Evolutionary conservation across 1,140 invertebrate species (phyloP), one percentile per base, ranked within the genome.

Genomic region (Psix sp.): DNA sequence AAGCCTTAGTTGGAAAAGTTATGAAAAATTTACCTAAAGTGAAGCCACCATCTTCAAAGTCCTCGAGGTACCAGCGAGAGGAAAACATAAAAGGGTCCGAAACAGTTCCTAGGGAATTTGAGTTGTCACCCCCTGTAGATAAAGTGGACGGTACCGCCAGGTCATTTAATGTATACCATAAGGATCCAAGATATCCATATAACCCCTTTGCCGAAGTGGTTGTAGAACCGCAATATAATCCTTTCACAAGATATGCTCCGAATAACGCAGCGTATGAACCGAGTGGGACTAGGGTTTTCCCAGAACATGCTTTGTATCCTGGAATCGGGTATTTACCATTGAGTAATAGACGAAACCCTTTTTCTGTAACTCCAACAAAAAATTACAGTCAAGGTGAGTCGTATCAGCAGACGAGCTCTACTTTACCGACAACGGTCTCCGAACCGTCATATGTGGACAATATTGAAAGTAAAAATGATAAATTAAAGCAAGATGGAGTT

Each of bases 291-390:
- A 43, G 59, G 16, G 9, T 75, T 1, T 70, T 33, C 11, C 59
- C 45, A 3, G 60, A 70, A 16, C 73, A 70, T 10, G 15, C 60
- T 0, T 60, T 75, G 20, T 75, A 40, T 17, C 65, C 72, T 13
- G 72, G 72, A 0, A 39, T 74, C 5, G 72, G 51, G 3, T 74
- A 60, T n/a, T 42, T 70, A 29, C 65, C 73, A 1, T 33, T 75
- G 5, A 21, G 11, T 4, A 65, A 65, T 13, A 40, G 4, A 5
- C 14, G 48, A 0, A 56, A 74, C 15, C 57, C 39, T 9, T 68
- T 68, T 10, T 54, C 39, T 1, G 43, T 18, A 35, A 0, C 21
- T 0, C 52, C 60, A 7, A 10, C 16, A n/a, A 73, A 26, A 14
- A 60, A 60, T 20, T 3, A n/a, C 0, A 5, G 5, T 3, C 0